Conservation (phyloP, 1,140 invertebrate species). For the Drosophila parvula region DNA sequence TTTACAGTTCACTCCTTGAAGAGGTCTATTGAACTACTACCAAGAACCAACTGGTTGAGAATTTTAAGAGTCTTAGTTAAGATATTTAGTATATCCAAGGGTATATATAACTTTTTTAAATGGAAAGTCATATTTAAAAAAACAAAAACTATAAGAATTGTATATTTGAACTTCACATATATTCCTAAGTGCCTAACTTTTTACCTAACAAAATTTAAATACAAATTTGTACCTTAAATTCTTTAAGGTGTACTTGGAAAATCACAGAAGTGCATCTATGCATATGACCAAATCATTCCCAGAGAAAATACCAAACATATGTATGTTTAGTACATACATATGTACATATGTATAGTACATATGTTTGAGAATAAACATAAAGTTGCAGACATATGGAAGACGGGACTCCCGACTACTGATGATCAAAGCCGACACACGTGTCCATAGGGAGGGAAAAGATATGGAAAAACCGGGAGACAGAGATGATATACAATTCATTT, state of each 20-base stretch:
- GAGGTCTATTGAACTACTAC: too few species aligned
- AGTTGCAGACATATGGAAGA: conserved; percentile 3
- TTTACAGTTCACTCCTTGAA: too few species aligned
- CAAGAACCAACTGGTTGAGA: too few species aligned
- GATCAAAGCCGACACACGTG: conserved; percentile 25
- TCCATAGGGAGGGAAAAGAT: background rate
- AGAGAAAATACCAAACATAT: conserved; percentile 7
- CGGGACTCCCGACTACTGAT: conserved; percentile 7
- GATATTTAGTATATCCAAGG: too few species aligned
- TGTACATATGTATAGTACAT: too few species aligned
- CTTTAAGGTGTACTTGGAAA: conserved; percentile 1
- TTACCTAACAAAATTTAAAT: background rate
- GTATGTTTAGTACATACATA: background rate
- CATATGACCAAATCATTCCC: conserved; percentile 26
- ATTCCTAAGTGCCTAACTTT: too few species aligned
- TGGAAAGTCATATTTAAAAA: too few species aligned
- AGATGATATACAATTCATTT: background rate
- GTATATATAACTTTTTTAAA: too few species aligned
- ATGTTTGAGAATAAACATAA: conserved; percentile 5
- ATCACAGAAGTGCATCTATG: conserved; percentile 2
- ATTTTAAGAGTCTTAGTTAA: too few species aligned
- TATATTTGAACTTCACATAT: too few species aligned
- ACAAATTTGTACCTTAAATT: background rate
- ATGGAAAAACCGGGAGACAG: background rate
- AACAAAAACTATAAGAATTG: too few species aligned